Percentiles rank a stretch among this genome's conserved stretches.
Conservation (phyloP, 2,113 vertebrate genomes). For the Salvelinus sp. region DNA sequence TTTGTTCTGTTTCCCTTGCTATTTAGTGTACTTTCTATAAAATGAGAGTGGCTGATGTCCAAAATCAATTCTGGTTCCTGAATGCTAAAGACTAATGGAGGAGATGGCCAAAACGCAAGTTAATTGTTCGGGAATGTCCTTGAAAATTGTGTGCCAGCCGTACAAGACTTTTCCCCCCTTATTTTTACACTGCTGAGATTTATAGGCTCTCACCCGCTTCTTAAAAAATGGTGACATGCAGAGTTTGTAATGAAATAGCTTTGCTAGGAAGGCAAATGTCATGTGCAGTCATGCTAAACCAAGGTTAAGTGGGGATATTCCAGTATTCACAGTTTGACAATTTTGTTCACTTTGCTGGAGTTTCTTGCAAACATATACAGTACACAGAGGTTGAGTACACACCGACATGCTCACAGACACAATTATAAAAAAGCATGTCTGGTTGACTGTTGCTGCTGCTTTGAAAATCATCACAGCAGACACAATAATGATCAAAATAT, state of each 20-base stretch:
- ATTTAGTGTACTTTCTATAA: constrained; percentile 74
- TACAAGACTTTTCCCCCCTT: not conserved
- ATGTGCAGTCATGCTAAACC: constrained; percentile 2
- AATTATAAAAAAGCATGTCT: not conserved
- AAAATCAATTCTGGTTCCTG: constrained; percentile 71
- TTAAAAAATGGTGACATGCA: not conserved
- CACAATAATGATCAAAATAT: too few relatives aligned
- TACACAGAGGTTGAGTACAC: not conserved
- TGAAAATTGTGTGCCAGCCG: constrained; percentile 60
- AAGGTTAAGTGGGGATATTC: not conserved
- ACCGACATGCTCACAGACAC: constrained; percentile 12
- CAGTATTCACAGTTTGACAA: not conserved
- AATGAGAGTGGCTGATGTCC: constrained; percentile 73
- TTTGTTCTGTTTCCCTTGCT: constrained; percentile 67
- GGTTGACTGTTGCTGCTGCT: too few relatives aligned
- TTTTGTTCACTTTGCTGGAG: not conserved
- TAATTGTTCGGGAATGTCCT: constrained; percentile 72
- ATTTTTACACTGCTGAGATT: constrained; percentile 5
- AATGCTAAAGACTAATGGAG: constrained; percentile 62
- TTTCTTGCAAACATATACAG: constrained; percentile 12
- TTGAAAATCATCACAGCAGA: too few relatives aligned
- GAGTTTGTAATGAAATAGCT: too few relatives aligned
- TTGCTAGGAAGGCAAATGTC: constrained; percentile 3
- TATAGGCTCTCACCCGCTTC: not conserved
- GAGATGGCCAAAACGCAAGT: constrained; percentile 66